phyloP scores from a whole-genome alignment of 2,888 invertebrate genomes.

The Notodonta dromedarius region DNA sequence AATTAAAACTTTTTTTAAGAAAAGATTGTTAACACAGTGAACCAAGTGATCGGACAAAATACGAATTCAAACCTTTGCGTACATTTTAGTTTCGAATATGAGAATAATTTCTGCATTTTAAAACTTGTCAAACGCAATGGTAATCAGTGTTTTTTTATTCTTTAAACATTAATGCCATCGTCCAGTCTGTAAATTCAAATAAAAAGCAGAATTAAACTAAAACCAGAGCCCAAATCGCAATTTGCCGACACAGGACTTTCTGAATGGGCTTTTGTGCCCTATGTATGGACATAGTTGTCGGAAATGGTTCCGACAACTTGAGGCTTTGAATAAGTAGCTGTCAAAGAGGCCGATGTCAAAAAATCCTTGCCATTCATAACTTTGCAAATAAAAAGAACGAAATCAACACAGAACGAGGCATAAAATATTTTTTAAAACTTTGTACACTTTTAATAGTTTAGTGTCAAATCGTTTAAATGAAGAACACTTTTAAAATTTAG shows the following conservation, averaged over 20 bases:
- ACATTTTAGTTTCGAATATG: no score
- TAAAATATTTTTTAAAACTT: no score
- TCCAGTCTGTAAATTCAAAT: slow-evolving; percentile 8
- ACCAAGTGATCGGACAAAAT: neutral
- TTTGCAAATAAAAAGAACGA: slow-evolving; percentile 34
- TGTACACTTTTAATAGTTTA: no score
- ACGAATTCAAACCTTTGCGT: neutral
- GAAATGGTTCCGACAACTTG: slow-evolving; percentile 67
- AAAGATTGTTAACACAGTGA: neutral
- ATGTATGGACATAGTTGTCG: slow-evolving; percentile 48
- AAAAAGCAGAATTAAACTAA: neutral
- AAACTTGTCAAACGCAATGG: no score
- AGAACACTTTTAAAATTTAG: no score
- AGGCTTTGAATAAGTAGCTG: slow-evolving; percentile 66
- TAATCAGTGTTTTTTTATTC: neutral
- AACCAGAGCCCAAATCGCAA: slow-evolving; percentile 47
- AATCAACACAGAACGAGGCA: slow-evolving; percentile 9
- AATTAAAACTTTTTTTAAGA: slow-evolving; percentile 24
- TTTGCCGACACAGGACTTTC: slow-evolving; percentile 68
- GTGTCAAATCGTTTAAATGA: no score
- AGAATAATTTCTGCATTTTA: no score
- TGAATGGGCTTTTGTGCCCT: slow-evolving; percentile 64
- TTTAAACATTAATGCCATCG: neutral
- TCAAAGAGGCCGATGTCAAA: slow-evolving; percentile 75
- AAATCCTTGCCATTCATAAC: slow-evolving; percentile 51